These are phyloP conservation scores for Anoplophora glabripennis DNA, from an alignment of 1,140 invertebrate genomes.

Conservation along the genomic window DNA sequence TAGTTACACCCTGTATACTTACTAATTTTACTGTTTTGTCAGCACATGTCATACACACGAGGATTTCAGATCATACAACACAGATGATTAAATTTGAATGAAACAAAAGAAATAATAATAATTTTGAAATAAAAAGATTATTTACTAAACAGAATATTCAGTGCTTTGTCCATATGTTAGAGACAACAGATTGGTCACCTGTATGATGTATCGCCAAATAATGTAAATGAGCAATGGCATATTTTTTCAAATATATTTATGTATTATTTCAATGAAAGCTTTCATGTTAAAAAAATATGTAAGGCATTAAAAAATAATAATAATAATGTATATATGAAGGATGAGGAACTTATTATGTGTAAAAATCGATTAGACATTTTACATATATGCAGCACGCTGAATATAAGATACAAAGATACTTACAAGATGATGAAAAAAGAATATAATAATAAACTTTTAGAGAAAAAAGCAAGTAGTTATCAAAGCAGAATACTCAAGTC, in stretches of 20 bases:
- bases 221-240: conserved; percentile 13
- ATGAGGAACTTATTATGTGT: no score
- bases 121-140: neutral
- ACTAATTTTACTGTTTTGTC: neutral
- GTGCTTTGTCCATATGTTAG: neutral
- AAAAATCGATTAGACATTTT: neutral
- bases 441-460: no score
- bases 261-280: conserved; percentile 3
- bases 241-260: conserved; percentile 1
- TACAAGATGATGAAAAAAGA: no score
- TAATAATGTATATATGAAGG: neutral
- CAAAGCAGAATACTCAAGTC: no score
- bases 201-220: neutral
- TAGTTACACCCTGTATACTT: neutral
- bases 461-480: no score
- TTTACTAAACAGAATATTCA: neutral
- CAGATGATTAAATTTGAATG: conserved; percentile 3
- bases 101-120: neutral
- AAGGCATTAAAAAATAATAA: neutral
- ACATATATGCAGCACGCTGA: neutral
- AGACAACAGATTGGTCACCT: neutral
- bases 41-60: neutral
- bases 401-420: neutral
- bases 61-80: conserved; percentile 7
- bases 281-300: neutral